Conservation (phyloP, 2,113 vertebrate genomes). For the Capreolus pygargus region DNA sequence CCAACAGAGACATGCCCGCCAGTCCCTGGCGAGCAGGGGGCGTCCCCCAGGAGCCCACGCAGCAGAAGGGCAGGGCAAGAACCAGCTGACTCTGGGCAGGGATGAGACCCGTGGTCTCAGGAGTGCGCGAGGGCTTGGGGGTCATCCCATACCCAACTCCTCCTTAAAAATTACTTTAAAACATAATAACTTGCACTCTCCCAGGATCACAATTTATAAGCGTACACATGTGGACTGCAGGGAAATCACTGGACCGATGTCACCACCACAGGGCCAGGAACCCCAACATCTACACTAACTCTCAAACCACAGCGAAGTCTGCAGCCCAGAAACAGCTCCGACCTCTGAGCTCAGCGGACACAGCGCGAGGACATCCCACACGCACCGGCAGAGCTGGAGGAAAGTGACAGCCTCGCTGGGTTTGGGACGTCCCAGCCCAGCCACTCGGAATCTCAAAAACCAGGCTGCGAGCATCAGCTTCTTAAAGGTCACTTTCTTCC, state of each 20-base stretch:
- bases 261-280: fast-evolving
- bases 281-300: fast-evolving
- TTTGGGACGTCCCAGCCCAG: neutral
- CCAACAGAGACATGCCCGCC: neutral
- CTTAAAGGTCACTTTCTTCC: neutral
- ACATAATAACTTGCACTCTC: neutral
- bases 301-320: fast-evolving
- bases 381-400: fast-evolving
- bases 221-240: fast-evolving
- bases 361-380: fast-evolving
- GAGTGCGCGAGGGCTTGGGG: neutral
- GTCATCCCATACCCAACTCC: neutral
- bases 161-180: neutral
- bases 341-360: fast-evolving
- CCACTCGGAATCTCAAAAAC: neutral
- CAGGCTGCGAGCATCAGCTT: neutral
- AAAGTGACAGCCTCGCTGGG: fast-evolving
- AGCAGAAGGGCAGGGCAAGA: neutral
- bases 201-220: neutral
- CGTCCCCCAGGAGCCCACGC: neutral
- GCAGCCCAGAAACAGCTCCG: neutral
- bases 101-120: neutral
- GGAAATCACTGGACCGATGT: neutral
- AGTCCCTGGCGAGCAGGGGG: neutral
- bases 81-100: neutral